Evolutionary conservation across 2,888 invertebrate species (phyloP).

Genomic region (Dorcus parallelipipedus): DNA sequence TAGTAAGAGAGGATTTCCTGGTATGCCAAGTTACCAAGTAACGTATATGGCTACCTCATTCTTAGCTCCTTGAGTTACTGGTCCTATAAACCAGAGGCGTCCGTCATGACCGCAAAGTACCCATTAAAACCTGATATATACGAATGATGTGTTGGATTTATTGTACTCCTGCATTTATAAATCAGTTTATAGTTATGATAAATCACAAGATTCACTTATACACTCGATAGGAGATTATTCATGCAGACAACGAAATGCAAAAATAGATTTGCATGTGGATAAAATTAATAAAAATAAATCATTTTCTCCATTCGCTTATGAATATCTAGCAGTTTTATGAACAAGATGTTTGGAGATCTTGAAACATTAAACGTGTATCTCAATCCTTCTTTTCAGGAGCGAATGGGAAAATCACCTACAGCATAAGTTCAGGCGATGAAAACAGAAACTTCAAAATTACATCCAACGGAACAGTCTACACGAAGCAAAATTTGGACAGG

Average conservation of each 20-base stretch:
- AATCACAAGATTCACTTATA: conserved; percentile 1
- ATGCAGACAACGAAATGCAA: too few relatives aligned
- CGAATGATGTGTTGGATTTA: conserved; percentile 23
- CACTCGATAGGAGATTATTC: too few relatives aligned
- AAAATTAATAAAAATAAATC: too few relatives aligned
- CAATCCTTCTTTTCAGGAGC: conserved; percentile 58
- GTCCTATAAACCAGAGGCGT: conserved; percentile 16
- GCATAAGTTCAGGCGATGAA: conserved; percentile 79
- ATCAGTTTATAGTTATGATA: conserved; percentile 1
- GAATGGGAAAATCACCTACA: conserved; percentile 81
- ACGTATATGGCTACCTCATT: conserved; percentile 1
- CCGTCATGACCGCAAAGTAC: conserved; percentile 19
- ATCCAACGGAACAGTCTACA: conserved; percentile 80
- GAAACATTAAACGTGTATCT: neutral
- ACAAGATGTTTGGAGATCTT: too few relatives aligned
- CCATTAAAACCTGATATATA: conserved; percentile 20
- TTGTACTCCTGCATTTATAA: conserved; percentile 1
- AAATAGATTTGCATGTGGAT: neutral
- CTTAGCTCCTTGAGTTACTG: conserved; percentile 9
- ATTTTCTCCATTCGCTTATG: too few relatives aligned
- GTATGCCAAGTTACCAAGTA: conserved; percentile 2
- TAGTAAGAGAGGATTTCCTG: conserved; percentile 1
- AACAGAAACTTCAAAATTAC: conserved; percentile 75
- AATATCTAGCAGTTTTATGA: too few relatives aligned
- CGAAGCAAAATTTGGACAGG: conserved; percentile 72